Base-by-base conservation (phyloP, 2,888 invertebrate genomes). In the Lycia hirtaria region DNA sequence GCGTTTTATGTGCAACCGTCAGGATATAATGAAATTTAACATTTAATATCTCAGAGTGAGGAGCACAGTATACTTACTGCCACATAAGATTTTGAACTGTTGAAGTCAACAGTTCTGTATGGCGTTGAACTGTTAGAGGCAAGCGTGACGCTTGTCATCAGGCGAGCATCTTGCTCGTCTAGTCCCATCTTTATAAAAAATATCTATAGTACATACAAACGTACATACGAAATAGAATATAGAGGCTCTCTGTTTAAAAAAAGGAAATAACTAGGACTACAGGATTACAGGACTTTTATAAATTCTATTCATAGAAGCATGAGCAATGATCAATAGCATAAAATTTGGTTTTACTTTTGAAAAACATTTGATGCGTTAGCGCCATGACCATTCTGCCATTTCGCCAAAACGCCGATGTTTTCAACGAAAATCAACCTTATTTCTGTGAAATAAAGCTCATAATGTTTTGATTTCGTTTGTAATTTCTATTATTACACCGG, bases 261-360 rank as follows among this genome's bases (percentile, higher is more conserved):
- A 5, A 15, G 32, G 15, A 17, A 45, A 52, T 47, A 32, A 14
- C 7, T 53, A 5, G 19, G 30, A 56, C 55, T 53, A 56, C n/a
- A n/a, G n/a, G n/a, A n/a, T n/a, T n/a, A n/a, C n/a, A 53, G 50
- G 20, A 47, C 14, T 58, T 40, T 44, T 14, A 20, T 38, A 44
- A 50, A 33, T 19, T 26, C 28, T 44, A 55, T 12, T 64, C 65
- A 71, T 68, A 74, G 71, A 75, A 78, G 75, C 77, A 65, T 75
- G 57, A 74, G 77, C 65, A 68, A 71, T 67, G 62, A 58, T 51
- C 67, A 65, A 69, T 70, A 69, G 79, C 86, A 75, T 85, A 69
- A 81, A 85, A 81, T 80, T 75, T 56, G 56, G 56, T 63, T 64
- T 60, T 69, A 74, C 70, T 67, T 65, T 60, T 60, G 55, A 52